Evolutionary conservation across 2,888 invertebrate genomes (phyloP).

Genomic region (Micoletzkya japonica): DNA sequence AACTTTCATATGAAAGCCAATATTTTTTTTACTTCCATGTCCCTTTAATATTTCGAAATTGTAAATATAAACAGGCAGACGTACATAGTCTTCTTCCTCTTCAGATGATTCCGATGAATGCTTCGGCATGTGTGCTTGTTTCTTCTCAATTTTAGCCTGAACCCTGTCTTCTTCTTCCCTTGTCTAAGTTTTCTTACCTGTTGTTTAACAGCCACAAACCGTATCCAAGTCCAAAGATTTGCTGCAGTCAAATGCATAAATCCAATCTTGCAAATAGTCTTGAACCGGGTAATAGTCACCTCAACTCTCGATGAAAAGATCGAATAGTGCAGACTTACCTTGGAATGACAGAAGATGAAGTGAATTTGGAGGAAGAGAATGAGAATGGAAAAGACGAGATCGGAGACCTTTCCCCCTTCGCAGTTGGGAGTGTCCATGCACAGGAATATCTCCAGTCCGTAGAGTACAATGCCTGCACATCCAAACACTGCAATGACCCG

Average conservation of each 20-base stretch:
- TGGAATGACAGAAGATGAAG: conserved; percentile 63
- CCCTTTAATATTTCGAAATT: too few relatives aligned
- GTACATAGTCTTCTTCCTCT: not conserved
- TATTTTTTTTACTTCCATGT: too few relatives aligned
- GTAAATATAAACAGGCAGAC: too few relatives aligned
- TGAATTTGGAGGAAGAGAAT: conserved; percentile 64
- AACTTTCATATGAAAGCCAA: too few relatives aligned
- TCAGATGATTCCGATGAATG: not conserved
- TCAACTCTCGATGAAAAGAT: conserved; percentile 24
- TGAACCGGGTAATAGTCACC: conserved; percentile 52
- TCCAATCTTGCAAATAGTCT: conserved; percentile 54
- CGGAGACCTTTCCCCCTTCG: conserved; percentile 1
- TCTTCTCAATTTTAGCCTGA: conserved; percentile 22
- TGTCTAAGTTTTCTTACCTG: conserved; percentile 32
- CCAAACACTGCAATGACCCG: conserved; percentile 52
- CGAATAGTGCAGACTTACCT: conserved; percentile 37
- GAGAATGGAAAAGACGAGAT: conserved; percentile 42
- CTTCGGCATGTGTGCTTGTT: not conserved
- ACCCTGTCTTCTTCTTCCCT: not conserved
- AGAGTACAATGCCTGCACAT: conserved; percentile 58
- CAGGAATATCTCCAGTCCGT: conserved; percentile 53
- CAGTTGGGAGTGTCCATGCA: conserved; percentile 50
- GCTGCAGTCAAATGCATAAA: conserved; percentile 61
- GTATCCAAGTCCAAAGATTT: conserved; percentile 62
- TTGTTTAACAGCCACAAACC: conserved; percentile 61